Percentiles rank a stretch among this genome's conserved stretches.
These are phyloP conservation scores for Nettapus auritus DNA, from an alignment of 2,113 vertebrate species.

Conservation along the genomic window DNA sequence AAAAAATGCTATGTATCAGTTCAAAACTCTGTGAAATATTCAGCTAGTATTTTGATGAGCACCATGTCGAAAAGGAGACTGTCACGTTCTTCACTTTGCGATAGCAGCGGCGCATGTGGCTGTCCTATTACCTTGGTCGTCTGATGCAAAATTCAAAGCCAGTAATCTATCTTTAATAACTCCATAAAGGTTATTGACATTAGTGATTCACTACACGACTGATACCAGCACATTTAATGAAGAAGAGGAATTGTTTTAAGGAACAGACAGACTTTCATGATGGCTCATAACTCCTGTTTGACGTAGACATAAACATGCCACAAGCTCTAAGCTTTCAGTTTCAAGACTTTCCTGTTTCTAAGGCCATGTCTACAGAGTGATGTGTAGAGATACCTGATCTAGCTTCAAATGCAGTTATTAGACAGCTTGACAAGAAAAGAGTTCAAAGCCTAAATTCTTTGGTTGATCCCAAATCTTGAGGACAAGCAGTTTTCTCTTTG, in stretches of 20 bases:
- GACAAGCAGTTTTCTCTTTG: background rate
- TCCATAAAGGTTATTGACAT: background rate
- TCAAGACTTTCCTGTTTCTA: background rate
- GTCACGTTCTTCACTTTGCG: background rate
- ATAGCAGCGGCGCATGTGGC: background rate
- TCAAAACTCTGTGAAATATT: background rate
- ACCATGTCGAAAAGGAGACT: background rate
- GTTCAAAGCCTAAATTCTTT: background rate
- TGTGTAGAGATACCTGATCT: background rate
- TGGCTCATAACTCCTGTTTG: background rate
- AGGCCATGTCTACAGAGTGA: background rate
- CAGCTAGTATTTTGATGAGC: background rate
- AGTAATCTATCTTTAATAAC: slow-evolving; percentile 18
- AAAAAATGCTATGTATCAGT: background rate
- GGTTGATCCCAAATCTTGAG: background rate
- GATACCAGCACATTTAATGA: background rate
- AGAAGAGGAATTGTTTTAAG: slow-evolving; percentile 24
- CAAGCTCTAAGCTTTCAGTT: slow-evolving; percentile 12
- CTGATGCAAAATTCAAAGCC: slow-evolving; percentile 5
- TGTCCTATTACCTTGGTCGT: background rate
- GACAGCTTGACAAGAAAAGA: background rate
- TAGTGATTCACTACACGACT: background rate
- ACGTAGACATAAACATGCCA: slow-evolving; percentile 22
- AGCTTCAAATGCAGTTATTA: slow-evolving; percentile 6
- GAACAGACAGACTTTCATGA: background rate